These are phyloP conservation scores for Prunella himalayana DNA, from an alignment of 2,113 vertebrate genomes.

Conservation along the genomic window DNA sequence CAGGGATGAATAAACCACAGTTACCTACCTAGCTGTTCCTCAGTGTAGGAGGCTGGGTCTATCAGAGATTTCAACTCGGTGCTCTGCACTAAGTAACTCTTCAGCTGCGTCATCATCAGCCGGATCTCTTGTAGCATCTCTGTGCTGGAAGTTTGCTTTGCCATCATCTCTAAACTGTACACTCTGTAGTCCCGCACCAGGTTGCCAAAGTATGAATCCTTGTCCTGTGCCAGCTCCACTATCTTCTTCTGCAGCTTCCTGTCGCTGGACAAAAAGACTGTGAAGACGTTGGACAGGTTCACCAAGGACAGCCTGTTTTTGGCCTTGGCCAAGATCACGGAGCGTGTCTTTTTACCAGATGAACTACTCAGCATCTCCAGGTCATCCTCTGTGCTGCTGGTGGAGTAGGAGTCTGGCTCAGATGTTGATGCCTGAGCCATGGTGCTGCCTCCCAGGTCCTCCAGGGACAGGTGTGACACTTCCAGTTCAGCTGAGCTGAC, in stretches of 20 bases:
- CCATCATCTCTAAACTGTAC: slow-evolving; percentile 93
- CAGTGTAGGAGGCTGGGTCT: slow-evolving; percentile 74
- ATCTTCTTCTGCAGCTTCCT: slow-evolving; percentile 89
- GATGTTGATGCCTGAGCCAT: neutral
- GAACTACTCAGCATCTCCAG: slow-evolving; percentile 62
- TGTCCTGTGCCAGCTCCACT: slow-evolving; percentile 88
- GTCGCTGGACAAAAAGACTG: slow-evolving; percentile 85
- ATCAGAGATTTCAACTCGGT: slow-evolving; percentile 83
- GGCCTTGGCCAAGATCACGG: slow-evolving; percentile 85
- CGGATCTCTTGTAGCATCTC: slow-evolving; percentile 97
- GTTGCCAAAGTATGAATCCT: slow-evolving; percentile 89
- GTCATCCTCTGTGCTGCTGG: slow-evolving; percentile 93
- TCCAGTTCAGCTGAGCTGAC: slow-evolving; percentile 37
- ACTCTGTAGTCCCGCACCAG: slow-evolving; percentile 88
- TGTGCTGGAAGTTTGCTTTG: slow-evolving; percentile 85
- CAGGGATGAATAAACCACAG: neutral
- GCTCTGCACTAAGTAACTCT: slow-evolving; percentile 96
- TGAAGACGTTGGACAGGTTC: slow-evolving; percentile 80
- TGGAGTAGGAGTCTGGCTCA: slow-evolving; percentile 87
- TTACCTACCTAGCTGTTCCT: slow-evolving; percentile 81
- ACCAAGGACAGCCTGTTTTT: slow-evolving; percentile 85
- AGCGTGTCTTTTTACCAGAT: slow-evolving; percentile 75
- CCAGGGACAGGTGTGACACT: slow-evolving; percentile 76
- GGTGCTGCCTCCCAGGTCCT: slow-evolving; percentile 68
- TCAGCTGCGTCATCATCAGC: slow-evolving; percentile 97